phyloP scores from a whole-genome alignment of 2,113 vertebrate species.

The Enhydra lutris region DNA sequence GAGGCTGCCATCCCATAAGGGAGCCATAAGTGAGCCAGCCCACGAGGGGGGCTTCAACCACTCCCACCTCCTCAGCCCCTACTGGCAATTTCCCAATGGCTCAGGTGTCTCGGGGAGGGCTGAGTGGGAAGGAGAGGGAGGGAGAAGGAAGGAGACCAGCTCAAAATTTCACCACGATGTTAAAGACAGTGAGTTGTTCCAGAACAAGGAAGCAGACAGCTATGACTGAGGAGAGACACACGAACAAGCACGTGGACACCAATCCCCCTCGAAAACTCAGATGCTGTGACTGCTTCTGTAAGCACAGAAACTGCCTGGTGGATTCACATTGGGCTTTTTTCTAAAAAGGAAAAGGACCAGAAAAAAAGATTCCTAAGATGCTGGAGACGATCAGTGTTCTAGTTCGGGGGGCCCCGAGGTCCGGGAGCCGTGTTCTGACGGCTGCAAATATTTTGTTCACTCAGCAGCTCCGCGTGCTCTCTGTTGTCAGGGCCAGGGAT shows the following conservation, averaged over 20 bases:
- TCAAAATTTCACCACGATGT: not conserved
- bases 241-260: not conserved
- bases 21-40: not conserved
- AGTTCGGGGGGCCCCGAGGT: not conserved
- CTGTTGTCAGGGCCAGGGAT: slow-evolving; percentile 77
- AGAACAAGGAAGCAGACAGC: not conserved
- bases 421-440: slow-evolving; percentile 48
- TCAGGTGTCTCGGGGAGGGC: not conserved
- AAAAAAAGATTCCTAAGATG: not conserved
- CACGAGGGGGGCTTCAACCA: not conserved
- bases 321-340: not conserved
- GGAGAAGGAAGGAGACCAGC: not conserved
- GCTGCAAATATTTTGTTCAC: slow-evolving; percentile 75
- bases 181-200: not conserved
- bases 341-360: not conserved
- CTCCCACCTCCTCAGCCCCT: not conserved
- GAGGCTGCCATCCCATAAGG: not conserved
- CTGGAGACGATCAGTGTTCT: not conserved
- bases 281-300: not conserved
- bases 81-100: not conserved
- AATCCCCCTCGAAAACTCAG: not conserved
- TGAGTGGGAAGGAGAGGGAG: not conserved
- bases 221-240: not conserved
- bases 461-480: slow-evolving; percentile 74
- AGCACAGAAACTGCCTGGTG: not conserved